Base-by-base conservation (phyloP, 2,113 vertebrate species). In the Gila orcuttii region DNA sequence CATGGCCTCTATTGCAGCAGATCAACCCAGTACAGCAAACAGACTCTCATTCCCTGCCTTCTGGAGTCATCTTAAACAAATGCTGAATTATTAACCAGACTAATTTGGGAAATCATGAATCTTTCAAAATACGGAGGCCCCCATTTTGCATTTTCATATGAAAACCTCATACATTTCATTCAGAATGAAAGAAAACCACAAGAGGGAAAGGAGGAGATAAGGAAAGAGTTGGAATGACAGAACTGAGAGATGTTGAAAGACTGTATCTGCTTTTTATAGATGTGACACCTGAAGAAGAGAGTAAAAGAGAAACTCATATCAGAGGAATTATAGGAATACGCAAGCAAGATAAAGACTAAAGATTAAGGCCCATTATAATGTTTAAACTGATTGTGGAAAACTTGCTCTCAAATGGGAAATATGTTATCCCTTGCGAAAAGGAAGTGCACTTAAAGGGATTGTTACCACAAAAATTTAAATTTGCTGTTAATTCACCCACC, bases 81-180 rank as follows among this genome's bases (percentile, higher is more conserved):
- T n/a, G 36, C 66, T 86, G 85, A 86, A 86, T 82, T 86, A 82
- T 86, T 82, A 86, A 81, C 21, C n/a, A 50, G 77, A 52, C 66
- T 73, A 86, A 80, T 81, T 73, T 82, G 68, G 42, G 78, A 81
- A 75, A 81, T 59, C 78, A 81, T 82, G 69, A 86, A 81, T 82
- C 59, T 86, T 86, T 86, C 69, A 86, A 73, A 81, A 69, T 86
- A 60, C 2, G 19, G 45, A 39, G 83, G 75, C 50, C 76, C 9
- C 33, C 19, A 11, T 45, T 85, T 79, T 31, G 60, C 33, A 42
- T 21, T 79, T 59, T 71, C 62, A 45, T 69, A 85, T 77, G 59
- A 77, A 85, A 78, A 78, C 45, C 25, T 28, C 73, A 66, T 77
- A 47, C 73, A 66, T 77, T 77, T 52, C 12, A 85, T 85, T 60